These are phyloP conservation scores for Hyposoter dolosus DNA, from an alignment of 2,888 invertebrate genomes.

Conservation along the genomic window DNA sequence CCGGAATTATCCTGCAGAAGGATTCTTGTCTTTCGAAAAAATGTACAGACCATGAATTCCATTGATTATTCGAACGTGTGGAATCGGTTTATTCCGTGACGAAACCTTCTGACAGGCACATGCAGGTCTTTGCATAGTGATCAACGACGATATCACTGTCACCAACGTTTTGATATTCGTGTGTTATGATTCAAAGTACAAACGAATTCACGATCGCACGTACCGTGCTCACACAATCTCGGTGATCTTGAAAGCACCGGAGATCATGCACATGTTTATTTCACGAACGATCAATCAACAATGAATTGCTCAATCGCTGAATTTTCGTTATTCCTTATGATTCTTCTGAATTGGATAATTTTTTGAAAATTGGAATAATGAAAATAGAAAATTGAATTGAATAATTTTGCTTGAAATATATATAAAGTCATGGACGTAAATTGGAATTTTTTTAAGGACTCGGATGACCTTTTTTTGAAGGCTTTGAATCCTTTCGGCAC, in stretches of 20 bases:
- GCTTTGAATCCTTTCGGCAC: background rate
- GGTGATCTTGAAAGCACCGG: constrained; percentile 1
- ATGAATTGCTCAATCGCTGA: too few relatives aligned
- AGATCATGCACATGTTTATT: background rate
- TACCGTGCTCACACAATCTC: constrained; percentile 36
- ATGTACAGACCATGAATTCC: background rate
- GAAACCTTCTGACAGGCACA: background rate
- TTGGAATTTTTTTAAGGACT: background rate
- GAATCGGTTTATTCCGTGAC: background rate
- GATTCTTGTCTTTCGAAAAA: background rate
- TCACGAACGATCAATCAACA: background rate
- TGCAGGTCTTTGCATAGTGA: background rate
- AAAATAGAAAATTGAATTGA: background rate
- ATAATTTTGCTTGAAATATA: background rate
- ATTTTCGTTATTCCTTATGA: background rate
- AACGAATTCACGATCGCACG: constrained; percentile 39
- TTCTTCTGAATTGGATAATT: background rate
- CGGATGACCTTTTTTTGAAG: background rate
- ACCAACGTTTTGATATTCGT: constrained; percentile 29
- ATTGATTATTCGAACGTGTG: background rate
- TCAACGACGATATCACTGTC: constrained; percentile 42
- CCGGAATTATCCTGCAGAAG: background rate
- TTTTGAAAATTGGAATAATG: background rate
- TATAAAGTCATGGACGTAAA: background rate
- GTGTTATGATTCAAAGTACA: constrained; percentile 9